Conservation (phyloP, 2,888 invertebrate genomes). For the Cerceris ruficornis region DNA sequence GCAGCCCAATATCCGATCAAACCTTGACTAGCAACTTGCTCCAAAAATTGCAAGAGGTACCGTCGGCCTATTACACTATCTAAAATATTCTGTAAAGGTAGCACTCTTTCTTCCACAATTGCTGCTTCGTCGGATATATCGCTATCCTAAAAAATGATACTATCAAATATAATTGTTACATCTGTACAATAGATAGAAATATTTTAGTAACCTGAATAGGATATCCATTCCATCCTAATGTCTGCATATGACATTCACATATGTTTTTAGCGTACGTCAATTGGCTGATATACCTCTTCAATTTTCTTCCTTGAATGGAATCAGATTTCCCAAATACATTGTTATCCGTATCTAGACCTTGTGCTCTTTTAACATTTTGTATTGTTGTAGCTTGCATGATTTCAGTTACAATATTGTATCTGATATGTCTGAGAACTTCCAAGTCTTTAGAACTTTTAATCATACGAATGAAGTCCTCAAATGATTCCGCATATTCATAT, state of each 20-base stretch:
- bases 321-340: slow-evolving; percentile 88
- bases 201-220: slow-evolving; percentile 73
- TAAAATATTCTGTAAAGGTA: slow-evolving; percentile 88
- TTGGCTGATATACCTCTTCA: slow-evolving; percentile 92
- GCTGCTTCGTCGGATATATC: slow-evolving; percentile 71
- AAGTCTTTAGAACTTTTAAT: slow-evolving; percentile 91
- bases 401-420: slow-evolving; percentile 94
- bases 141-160: slow-evolving; percentile 70
- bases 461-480: slow-evolving; percentile 93
- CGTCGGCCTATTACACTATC: slow-evolving; percentile 91
- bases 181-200: slow-evolving; percentile 63
- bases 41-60: slow-evolving; percentile 90
- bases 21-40: slow-evolving; percentile 92
- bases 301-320: slow-evolving; percentile 88
- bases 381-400: slow-evolving; percentile 96
- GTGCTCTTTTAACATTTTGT: slow-evolving; percentile 93
- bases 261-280: slow-evolving; percentile 90
- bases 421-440: slow-evolving; percentile 92
- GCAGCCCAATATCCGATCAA: slow-evolving; percentile 93
- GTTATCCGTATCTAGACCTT: slow-evolving; percentile 88
- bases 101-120: slow-evolving; percentile 77
- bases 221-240: slow-evolving; percentile 89
- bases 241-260: slow-evolving; percentile 89
- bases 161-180: slow-evolving; percentile 18
- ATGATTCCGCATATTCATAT: slow-evolving; percentile 94